Evolutionary conservation across 2,113 vertebrate species (phyloP).

Genomic region (Peucedramus taeniatus): DNA sequence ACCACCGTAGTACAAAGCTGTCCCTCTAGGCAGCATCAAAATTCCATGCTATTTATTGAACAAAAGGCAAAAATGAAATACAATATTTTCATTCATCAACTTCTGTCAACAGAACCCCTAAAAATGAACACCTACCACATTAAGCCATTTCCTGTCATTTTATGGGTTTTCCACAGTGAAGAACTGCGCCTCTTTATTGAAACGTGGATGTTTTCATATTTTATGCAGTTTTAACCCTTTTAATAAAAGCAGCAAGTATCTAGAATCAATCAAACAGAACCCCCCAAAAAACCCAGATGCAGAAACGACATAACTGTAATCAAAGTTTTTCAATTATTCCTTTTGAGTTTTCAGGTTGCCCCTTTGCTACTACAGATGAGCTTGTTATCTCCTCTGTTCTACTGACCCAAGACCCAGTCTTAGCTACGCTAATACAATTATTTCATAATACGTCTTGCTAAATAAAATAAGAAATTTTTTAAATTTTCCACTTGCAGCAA

Average conservation of each 20-base stretch:
- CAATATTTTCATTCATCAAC: conserved; percentile 52
- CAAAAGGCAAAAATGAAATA: conserved; percentile 57
- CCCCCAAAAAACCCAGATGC: not conserved
- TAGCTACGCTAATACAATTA: not conserved
- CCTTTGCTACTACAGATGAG: not conserved
- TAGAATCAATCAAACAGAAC: not conserved
- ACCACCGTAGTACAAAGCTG: conserved; percentile 60
- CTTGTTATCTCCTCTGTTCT: not conserved
- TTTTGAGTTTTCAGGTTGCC: not conserved
- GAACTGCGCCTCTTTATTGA: not conserved
- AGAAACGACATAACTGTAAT: not conserved
- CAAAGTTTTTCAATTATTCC: not conserved
- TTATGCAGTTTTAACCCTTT: not conserved
- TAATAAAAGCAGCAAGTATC: not conserved
- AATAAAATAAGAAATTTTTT: not conserved
- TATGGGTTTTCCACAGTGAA: conserved; percentile 63
- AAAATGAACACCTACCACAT: conserved; percentile 67
- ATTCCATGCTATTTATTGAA: conserved; percentile 51
- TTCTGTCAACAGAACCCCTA: conserved; percentile 71
- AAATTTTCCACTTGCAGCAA: not conserved
- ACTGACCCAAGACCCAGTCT: not conserved
- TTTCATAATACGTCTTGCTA: not conserved
- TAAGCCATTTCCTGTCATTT: conserved; percentile 72
- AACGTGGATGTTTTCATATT: conserved; percentile 25
- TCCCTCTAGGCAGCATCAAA: conserved; percentile 60